Conservation (phyloP, 2,113 vertebrate species). For the Eptesicus fuscus region DNA sequence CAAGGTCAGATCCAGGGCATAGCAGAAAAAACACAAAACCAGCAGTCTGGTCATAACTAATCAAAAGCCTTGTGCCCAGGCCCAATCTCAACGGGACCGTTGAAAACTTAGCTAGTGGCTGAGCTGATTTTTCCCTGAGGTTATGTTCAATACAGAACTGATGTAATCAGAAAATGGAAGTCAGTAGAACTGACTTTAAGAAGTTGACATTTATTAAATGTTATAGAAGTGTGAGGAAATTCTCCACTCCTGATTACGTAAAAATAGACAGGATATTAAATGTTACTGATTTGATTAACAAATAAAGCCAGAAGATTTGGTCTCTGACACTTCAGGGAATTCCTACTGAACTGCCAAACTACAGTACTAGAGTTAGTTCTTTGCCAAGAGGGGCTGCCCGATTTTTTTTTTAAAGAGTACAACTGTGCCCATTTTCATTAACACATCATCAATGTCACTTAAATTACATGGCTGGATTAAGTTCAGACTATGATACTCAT, state of each 20-base stretch:
- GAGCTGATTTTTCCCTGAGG: not conserved
- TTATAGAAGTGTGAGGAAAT: slow-evolving; percentile 1
- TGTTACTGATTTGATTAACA: slow-evolving; percentile 38
- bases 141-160: not conserved
- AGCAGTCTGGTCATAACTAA: not conserved
- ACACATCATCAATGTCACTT: not conserved
- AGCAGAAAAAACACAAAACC: not conserved
- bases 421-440: not conserved
- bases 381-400: not conserved
- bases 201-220: slow-evolving; percentile 38
- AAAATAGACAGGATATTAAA: slow-evolving; percentile 24
- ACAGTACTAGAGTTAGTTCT: not conserved
- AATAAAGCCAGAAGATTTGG: not conserved
- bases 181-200: not conserved
- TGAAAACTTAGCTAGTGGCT: not conserved
- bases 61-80: not conserved
- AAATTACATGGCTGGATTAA: not conserved
- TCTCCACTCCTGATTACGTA: not conserved
- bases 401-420: not conserved
- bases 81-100: not conserved
- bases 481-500: not conserved
- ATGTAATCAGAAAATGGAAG: not conserved
- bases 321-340: not conserved
- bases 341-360: slow-evolving; percentile 36
- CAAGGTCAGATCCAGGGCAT: not conserved